phyloP scores from a whole-genome alignment of 2,888 invertebrate genomes.

The Mythimna vitellina region DNA sequence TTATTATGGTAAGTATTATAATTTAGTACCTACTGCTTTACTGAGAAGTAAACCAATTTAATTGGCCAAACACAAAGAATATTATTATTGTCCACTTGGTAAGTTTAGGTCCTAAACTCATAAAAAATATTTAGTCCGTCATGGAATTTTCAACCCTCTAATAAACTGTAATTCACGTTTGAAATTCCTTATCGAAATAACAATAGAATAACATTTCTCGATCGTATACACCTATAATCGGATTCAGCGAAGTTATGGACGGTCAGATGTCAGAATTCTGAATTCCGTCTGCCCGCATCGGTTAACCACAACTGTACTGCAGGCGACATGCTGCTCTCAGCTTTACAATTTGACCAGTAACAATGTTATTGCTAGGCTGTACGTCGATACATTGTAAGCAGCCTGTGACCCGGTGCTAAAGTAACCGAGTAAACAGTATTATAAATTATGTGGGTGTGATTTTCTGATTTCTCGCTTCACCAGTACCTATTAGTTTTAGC shows the following conservation, averaged over 20 bases:
- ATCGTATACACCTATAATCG: constrained; percentile 34
- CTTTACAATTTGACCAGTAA: constrained; percentile 74
- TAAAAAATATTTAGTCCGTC: not conserved
- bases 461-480: not conserved
- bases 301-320: constrained; percentile 81
- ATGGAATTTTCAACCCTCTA: not conserved
- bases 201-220: constrained; percentile 28
- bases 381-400: constrained; percentile 36
- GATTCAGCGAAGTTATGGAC: constrained; percentile 62
- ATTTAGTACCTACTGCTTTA: not conserved
- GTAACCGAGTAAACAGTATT: constrained; percentile 20
- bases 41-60: not conserved
- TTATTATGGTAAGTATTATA: not conserved
- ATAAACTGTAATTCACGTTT: not conserved
- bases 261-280: constrained; percentile 69
- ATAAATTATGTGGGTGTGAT: not conserved
- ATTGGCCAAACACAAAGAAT: not conserved
- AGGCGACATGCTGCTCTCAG: constrained; percentile 74
- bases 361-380: constrained; percentile 68
- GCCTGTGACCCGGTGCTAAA: constrained; percentile 6
- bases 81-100: not conserved
- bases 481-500: not conserved
- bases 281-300: constrained; percentile 82
- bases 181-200: constrained; percentile 16
- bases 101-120: constrained; percentile 6